Base-by-base conservation (phyloP, 2,888 invertebrate genomes). In the Eledona agricola region DNA sequence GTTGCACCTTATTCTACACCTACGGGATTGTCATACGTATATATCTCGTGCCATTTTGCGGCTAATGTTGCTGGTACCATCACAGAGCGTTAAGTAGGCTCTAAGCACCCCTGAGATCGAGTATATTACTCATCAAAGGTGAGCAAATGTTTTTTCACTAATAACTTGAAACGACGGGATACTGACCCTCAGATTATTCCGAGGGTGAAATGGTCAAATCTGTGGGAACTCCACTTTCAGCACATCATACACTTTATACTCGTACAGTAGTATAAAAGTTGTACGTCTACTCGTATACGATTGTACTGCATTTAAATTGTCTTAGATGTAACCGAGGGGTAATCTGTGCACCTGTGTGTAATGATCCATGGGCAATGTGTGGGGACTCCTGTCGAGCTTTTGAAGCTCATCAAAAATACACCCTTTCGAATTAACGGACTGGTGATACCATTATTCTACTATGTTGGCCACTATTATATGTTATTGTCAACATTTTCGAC, bases 321-420 rank as follows among this genome's bases (percentile, higher is more conserved):
- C 29, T 31, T 25, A 32, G 16, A 46, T 34, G 34, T 26, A 10
- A 35, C 15, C 32, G 17, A 43, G 46, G 52, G 52, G 52, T 52
- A 40, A 52, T 52, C 52, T 52, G 19, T 32, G 63, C 73, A 74
- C 74, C 74, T 73, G 74, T 73, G 73, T 69, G 72, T 70, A 74
- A 73, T 74, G 74, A 74, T 73, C 71, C 72, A 66, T 71, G 62
- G 68, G 65, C 60, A 66, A 66, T 70, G 67, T 70, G 69, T 66
- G 68, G 68, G 67, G 71, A 71, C 69, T 71, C 71, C 70, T 63
- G 67, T 62, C 58, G 69, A 58, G 66, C 66, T 64, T 70, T 71
- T 71, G 58, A 66, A 56, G 60, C 60, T 57, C 63, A 69, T 68
- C 67, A 66, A 67, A 63, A 62, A 59, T 62, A 66, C 59, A 65